Conservation (phyloP, 2,888 invertebrate species). For the Eledona agricola region DNA sequence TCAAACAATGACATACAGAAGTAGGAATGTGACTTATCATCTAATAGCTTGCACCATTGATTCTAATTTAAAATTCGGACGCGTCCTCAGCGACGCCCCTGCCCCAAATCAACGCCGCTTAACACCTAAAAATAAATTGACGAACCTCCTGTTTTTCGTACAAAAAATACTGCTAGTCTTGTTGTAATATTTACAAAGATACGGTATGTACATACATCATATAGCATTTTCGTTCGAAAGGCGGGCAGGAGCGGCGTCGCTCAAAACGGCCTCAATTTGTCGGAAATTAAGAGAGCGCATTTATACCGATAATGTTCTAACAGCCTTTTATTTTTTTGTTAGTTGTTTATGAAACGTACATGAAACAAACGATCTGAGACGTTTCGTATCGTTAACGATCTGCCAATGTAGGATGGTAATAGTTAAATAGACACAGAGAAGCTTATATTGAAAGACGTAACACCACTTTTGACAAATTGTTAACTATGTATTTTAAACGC, state of each 20-base stretch:
- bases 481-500: slow-evolving; percentile 36
- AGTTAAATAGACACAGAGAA: slow-evolving; percentile 41
- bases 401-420: slow-evolving; percentile 36
- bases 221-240: slow-evolving; percentile 28
- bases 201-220: slow-evolving; percentile 44
- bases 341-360: slow-evolving; percentile 55
- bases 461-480: slow-evolving; percentile 41
- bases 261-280: slow-evolving; percentile 41
- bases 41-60: slow-evolving; percentile 59
- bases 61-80: slow-evolving; percentile 50
- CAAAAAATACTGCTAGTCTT: slow-evolving; percentile 54
- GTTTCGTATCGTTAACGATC: slow-evolving; percentile 38
- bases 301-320: slow-evolving; percentile 51
- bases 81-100: slow-evolving; percentile 48
- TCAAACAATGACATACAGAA: slow-evolving; percentile 48
- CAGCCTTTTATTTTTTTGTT: slow-evolving; percentile 53
- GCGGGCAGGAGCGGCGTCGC: slow-evolving; percentile 47
- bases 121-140: slow-evolving; percentile 50
- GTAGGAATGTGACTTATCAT: slow-evolving; percentile 56
- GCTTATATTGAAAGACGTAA: slow-evolving; percentile 45
- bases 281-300: slow-evolving; percentile 45
- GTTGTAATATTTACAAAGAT: slow-evolving; percentile 43
- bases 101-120: slow-evolving; percentile 38
- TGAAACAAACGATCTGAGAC: slow-evolving; percentile 33
- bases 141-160: slow-evolving; percentile 54